Evolutionary conservation across 2,888 invertebrate species (phyloP).

Genomic region (Opisthograptis luteolata): DNA sequence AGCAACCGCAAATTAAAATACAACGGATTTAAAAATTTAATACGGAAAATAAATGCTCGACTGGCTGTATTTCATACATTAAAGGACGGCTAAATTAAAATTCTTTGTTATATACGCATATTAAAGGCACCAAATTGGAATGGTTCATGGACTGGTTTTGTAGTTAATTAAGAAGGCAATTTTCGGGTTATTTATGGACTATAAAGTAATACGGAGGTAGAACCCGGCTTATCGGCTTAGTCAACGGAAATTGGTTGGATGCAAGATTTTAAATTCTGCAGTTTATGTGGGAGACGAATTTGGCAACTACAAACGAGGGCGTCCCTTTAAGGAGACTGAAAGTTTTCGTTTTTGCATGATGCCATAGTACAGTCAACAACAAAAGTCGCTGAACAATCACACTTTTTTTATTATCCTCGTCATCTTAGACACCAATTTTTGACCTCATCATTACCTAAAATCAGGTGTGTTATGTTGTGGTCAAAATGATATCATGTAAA

Average conservation of each 20-base stretch:
- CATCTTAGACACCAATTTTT: too few relatives aligned
- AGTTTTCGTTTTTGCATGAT: neutral
- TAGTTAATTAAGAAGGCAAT: conserved; percentile 79
- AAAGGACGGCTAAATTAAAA: conserved; percentile 34
- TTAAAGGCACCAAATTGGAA: conserved; percentile 54
- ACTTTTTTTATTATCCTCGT: too few relatives aligned
- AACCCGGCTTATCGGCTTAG: conserved; percentile 55
- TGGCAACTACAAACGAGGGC: conserved; percentile 28
- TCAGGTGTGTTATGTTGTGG: too few relatives aligned
- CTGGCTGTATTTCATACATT: conserved; percentile 14
- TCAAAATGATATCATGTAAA: too few relatives aligned
- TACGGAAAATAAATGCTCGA: conserved; percentile 9
- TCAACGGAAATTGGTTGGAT: conserved; percentile 57
- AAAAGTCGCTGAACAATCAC: too few relatives aligned
- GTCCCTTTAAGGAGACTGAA: conserved; percentile 11
- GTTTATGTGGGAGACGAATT: conserved; percentile 47
- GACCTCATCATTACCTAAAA: too few relatives aligned
- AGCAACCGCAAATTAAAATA: neutral
- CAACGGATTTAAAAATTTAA: neutral
- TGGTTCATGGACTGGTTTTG: conserved; percentile 56
- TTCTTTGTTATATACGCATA: conserved; percentile 44
- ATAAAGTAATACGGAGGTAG: conserved; percentile 64
- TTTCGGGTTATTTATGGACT: conserved; percentile 76
- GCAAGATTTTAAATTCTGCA: conserved; percentile 46
- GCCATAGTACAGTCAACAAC: too few relatives aligned